Conservation (phyloP, 2,888 invertebrate species). For the Chrysolina oricalcia region DNA sequence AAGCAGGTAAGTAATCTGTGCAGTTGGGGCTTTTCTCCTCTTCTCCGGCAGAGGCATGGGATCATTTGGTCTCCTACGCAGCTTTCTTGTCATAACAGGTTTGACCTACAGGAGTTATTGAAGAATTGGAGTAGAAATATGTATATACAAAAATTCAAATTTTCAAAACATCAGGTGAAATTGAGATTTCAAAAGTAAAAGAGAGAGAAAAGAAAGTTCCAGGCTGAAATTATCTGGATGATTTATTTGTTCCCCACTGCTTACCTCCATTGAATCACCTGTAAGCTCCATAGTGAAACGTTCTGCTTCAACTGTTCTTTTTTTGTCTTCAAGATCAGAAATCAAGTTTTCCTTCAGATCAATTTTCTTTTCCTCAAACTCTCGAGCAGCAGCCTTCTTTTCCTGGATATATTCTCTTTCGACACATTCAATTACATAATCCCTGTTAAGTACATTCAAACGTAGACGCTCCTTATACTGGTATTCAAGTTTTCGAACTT, state of each 20-base stretch:
- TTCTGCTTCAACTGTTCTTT: conserved; percentile 91
- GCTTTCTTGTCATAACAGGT: conserved; percentile 94
- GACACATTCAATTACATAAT: conserved; percentile 89
- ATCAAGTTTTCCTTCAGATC: conserved; percentile 92
- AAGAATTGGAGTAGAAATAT: too few relatives aligned
- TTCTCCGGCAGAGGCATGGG: conserved; percentile 92
- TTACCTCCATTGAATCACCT: conserved; percentile 69
- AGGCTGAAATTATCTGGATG: too few relatives aligned
- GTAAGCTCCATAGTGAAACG: conserved; percentile 90
- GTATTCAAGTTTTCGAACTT: conserved; percentile 87
- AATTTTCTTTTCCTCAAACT: conserved; percentile 95
- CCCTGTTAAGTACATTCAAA: conserved; percentile 83
- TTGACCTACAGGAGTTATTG: conserved; percentile 76
- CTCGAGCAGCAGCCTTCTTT: conserved; percentile 90
- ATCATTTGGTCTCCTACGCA: conserved; percentile 94
- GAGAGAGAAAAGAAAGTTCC: too few relatives aligned
- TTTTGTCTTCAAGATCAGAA: conserved; percentile 93
- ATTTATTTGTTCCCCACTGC: too few relatives aligned
- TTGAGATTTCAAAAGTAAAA: too few relatives aligned
- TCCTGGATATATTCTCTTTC: conserved; percentile 91
- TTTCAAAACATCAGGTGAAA: too few relatives aligned
- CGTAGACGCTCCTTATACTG: conserved; percentile 87
- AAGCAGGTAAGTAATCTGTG: conserved; percentile 88
- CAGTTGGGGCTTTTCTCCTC: conserved; percentile 87
- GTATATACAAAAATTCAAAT: too few relatives aligned